Evolutionary conservation across 2,113 vertebrate genomes (phyloP), one percentile per base, ranked within the genome.

Genomic region (Corythoichthys haematopterus): DNA sequence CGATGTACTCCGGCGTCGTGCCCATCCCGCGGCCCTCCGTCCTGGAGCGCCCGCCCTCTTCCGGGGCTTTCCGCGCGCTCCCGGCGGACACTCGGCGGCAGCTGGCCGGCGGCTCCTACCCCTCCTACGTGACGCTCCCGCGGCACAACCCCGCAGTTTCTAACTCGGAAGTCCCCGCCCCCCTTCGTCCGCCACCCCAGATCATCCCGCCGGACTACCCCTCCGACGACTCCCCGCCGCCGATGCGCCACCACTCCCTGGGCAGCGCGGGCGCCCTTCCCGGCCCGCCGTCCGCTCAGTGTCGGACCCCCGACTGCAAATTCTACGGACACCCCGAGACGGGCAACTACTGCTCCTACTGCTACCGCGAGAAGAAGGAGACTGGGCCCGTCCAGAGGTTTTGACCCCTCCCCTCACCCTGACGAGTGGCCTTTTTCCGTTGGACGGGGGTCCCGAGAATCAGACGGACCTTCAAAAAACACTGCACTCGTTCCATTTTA

Each of bases 271-370:
- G 87, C 0, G 90, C 85, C 5, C 68, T 92, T 69, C 62, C 75
- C 9, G 10, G 5, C 60, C 68, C 92, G 33, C 93, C 90, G 88
- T 94, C 96, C 84, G 93, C 88, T 84, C 94, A 93, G 74, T 99
- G 97, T 90, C 93, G 92, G 79, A 96, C 95, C 35, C 93, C 93
- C 10, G 93, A 87, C 91, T 99, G 97, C 90, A 92, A 89, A 82
- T 99, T 93, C 84, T 99, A 96, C 0, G 97, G 97, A 75, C 96
- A 96, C 75, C 95, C 97, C 0, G 96, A 98, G 78, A 98, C 97
- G 0, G 93, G 94, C 76, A 93, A 99, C 88, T 98, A 95, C 89
- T 99, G 97, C 80, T 99, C 97, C 47, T 98, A 91, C 89, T 99
- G 97, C 80, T 99, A 97, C 84, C 85, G 88, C 40, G 95, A 96